Conservation (phyloP, 2,888 invertebrate species). For the Lasioglossum oenotherae region DNA sequence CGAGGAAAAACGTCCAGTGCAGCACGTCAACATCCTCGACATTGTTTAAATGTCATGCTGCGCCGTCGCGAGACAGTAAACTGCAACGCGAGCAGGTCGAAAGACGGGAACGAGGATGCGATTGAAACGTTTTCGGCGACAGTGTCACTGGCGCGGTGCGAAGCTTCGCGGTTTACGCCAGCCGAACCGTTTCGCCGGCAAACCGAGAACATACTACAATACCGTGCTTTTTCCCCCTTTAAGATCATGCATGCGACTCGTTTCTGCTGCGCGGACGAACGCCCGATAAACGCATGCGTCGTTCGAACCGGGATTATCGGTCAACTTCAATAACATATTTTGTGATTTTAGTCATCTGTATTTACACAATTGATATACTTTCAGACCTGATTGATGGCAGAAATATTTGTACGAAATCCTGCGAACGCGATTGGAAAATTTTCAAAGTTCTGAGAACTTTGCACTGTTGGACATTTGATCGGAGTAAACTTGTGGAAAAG, state of each 20-base stretch:
- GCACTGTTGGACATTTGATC: background rate
- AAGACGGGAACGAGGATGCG: background rate
- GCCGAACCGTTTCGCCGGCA: background rate
- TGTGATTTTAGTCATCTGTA: background rate
- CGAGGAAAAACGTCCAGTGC: background rate
- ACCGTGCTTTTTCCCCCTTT: background rate
- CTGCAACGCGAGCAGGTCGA: background rate
- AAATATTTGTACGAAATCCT: background rate
- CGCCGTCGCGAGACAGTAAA: no score
- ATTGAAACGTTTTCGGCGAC: background rate
- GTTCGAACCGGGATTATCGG: background rate
- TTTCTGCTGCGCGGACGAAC: background rate
- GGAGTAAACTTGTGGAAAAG: no score
- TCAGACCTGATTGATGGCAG: background rate
- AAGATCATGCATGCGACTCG: background rate
- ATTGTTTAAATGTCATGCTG: no score
- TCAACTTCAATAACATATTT: background rate
- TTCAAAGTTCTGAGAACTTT: background rate
- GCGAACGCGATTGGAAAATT: background rate
- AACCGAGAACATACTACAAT: background rate
- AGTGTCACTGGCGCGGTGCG: background rate
- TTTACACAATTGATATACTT: background rate
- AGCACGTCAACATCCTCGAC: background rate
- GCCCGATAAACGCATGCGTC: conserved; percentile 6
- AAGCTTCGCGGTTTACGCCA: background rate